phyloP scores from a whole-genome alignment of 2,113 vertebrate species.

The Clarias batrachus region DNA sequence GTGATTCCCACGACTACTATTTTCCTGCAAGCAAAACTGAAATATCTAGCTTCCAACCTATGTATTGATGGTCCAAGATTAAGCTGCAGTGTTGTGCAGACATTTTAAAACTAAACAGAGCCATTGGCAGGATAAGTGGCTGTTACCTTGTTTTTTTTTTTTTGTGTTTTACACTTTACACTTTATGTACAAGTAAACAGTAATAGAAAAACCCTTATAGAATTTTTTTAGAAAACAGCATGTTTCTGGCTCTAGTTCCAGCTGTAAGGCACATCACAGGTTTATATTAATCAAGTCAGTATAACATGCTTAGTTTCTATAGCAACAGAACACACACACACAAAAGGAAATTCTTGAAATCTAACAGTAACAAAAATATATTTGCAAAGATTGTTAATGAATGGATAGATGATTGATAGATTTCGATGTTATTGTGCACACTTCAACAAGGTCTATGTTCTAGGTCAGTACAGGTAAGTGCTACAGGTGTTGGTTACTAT shows the following conservation, averaged over 20 bases:
- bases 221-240: neutral
- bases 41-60: neutral
- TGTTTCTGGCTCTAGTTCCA: neutral
- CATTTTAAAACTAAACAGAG: neutral
- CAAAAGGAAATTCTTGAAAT: neutral
- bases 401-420: neutral
- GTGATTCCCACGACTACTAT: too few relatives aligned
- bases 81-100: neutral
- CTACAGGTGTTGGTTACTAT: constrained; percentile 6
- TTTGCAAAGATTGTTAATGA: neutral
- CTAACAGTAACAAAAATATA: neutral
- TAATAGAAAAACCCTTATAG: too few relatives aligned
- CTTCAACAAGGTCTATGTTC: neutral
- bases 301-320: neutral
- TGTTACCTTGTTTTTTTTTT: neutral
- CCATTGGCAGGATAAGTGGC: neutral
- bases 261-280: neutral
- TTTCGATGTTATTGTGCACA: neutral
- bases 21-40: neutral
- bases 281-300: neutral
- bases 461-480: neutral
- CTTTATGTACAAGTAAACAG: too few relatives aligned
- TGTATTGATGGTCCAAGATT: neutral
- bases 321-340: neutral
- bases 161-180: too few relatives aligned